These are phyloP conservation scores for Nephrotoma guestfalica DNA, from an alignment of 2,888 invertebrate genomes.

Conservation along the genomic window DNA sequence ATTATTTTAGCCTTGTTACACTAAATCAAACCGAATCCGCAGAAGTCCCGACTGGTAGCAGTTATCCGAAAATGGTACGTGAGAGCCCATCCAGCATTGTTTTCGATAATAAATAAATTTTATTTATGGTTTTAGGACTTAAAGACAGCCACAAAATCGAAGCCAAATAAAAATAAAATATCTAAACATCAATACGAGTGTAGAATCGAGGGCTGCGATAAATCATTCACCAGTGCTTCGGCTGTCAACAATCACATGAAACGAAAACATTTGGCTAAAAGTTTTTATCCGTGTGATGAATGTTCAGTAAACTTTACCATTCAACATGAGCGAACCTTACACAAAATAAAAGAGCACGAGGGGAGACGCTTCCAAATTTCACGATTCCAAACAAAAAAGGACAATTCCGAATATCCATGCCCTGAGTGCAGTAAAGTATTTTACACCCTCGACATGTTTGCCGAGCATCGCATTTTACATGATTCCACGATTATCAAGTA, in stretches of 20 bases:
- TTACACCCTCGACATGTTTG: conserved; percentile 5
- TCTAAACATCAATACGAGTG: not conserved
- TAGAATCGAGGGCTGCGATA: not conserved
- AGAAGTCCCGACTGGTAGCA: not conserved
- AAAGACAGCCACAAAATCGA: not conserved
- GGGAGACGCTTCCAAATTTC: conserved; percentile 6
- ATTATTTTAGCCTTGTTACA: not conserved
- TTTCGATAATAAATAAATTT: not conserved
- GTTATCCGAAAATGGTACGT: not conserved
- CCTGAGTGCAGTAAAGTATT: conserved; percentile 9
- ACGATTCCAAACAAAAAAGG: not conserved
- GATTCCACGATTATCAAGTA: conserved; percentile 5
- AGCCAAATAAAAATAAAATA: not conserved
- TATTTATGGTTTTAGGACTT: not conserved
- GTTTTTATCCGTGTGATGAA: conserved; percentile 7
- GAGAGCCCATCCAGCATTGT: no score
- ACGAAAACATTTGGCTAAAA: not conserved
- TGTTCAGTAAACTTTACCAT: conserved; percentile 4
- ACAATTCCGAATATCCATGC: conserved; percentile 3
- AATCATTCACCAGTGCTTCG: conserved; percentile 1
- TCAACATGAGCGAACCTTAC: conserved; percentile 7
- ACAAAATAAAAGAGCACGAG: conserved; percentile 9
- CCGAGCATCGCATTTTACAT: conserved; percentile 7
- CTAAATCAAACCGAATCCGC: not conserved
- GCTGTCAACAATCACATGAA: conserved; percentile 7